These are phyloP conservation scores for Ptilonorhynchus violaceus DNA, from an alignment of 2,113 vertebrate genomes.

Conservation along the genomic window DNA sequence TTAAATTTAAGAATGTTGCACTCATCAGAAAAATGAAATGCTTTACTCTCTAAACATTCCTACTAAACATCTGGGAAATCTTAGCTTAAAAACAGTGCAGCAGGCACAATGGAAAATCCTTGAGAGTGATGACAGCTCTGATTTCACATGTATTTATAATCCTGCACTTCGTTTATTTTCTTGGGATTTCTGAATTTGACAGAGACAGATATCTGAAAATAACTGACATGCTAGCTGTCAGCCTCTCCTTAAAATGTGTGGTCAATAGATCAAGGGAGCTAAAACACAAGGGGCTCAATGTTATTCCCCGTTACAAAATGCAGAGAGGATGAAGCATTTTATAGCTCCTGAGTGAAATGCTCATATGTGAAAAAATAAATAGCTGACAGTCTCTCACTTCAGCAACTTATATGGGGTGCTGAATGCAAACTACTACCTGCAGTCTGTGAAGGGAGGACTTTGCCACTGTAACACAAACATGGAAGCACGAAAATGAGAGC, in stretches of 20 bases:
- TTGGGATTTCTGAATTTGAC: conserved; percentile 56
- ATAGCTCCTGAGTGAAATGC: conserved; percentile 29
- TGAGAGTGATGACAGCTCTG: conserved; percentile 57
- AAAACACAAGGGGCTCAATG: conserved; percentile 26
- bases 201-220: conserved; percentile 59
- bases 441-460: neutral
- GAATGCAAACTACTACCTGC: conserved; percentile 15
- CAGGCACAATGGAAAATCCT: conserved; percentile 60
- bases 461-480: neutral
- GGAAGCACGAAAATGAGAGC: neutral
- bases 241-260: conserved; percentile 46
- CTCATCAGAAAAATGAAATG: conserved; percentile 1
- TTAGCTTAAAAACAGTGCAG: conserved; percentile 45
- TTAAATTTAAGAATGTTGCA: conserved; percentile 1
- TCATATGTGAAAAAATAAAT: conserved; percentile 41
- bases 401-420: neutral
- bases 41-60: conserved; percentile 27
- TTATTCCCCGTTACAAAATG: neutral
- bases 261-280: conserved; percentile 35
- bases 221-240: conserved; percentile 58
- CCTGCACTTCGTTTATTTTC: conserved; percentile 42
- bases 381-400: conserved; percentile 37
- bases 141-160: conserved; percentile 62
- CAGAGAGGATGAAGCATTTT: conserved; percentile 39
- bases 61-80: conserved; percentile 60